Conservation (phyloP, 1,140 invertebrate genomes). For the Aphis craccivora region DNA sequence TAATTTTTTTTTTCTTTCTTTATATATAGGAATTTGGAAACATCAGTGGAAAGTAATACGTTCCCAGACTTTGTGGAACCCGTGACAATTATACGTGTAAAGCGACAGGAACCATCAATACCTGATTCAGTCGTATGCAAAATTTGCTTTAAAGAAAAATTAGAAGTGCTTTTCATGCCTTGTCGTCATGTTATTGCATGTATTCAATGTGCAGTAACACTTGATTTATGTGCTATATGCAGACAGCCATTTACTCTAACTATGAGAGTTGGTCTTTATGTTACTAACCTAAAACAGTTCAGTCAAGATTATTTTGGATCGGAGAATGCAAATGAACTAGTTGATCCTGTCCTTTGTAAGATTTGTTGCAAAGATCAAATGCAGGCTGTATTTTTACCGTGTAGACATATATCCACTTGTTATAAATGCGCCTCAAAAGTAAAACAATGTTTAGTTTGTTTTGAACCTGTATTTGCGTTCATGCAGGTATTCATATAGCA, state of each 20-base stretch:
- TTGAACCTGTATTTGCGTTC: slow-evolving; percentile 74
- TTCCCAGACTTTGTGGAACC: not conserved
- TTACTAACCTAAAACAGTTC: not conserved
- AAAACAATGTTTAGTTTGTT: slow-evolving; percentile 83
- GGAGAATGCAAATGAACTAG: not conserved
- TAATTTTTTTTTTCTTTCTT: too few relatives aligned
- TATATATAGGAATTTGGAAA: not conserved
- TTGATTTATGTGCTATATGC: slow-evolving; percentile 84
- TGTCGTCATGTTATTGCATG: slow-evolving; percentile 90
- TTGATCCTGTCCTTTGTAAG: slow-evolving; percentile 66
- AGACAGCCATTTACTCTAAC: slow-evolving; percentile 75
- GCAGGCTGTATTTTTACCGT: slow-evolving; percentile 85
- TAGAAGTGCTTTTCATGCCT: slow-evolving; percentile 85
- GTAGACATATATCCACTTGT: slow-evolving; percentile 88
- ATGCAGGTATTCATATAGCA: slow-evolving; percentile 68
- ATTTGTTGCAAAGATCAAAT: slow-evolving; percentile 83
- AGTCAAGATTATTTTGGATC: not conserved
- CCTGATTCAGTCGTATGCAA: slow-evolving; percentile 65
- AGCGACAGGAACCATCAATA: not conserved
- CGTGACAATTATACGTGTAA: not conserved
- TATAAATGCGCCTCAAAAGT: slow-evolving; percentile 81
- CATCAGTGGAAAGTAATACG: not conserved
- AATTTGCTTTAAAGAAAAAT: slow-evolving; percentile 82
- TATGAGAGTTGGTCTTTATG: slow-evolving; percentile 68
- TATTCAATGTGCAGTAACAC: slow-evolving; percentile 79